Evolutionary conservation across 1,140 invertebrate genomes (phyloP).

Genomic region (Tribolium madens): DNA sequence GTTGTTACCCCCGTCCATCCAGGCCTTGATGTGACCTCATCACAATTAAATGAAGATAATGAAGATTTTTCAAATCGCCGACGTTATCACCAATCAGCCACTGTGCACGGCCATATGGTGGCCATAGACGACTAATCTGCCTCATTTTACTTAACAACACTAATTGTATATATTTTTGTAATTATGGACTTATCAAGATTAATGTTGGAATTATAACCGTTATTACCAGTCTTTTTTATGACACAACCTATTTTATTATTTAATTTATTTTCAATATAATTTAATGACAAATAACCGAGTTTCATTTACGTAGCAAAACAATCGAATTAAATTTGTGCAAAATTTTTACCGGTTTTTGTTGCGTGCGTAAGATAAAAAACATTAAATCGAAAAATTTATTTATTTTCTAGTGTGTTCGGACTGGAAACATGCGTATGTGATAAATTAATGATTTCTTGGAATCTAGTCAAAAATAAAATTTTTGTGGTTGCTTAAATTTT

Average conservation of each 20-base stretch:
- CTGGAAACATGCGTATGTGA: too few relatives aligned
- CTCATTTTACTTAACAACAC: slow-evolving; percentile 29
- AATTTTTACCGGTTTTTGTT: too few relatives aligned
- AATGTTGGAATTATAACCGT: slow-evolving; percentile 15
- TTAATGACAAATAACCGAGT: not conserved
- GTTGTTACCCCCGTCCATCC: slow-evolving; percentile 89
- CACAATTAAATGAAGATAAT: slow-evolving; percentile 94
- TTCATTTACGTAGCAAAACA: too few relatives aligned
- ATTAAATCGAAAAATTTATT: too few relatives aligned
- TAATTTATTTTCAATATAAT: not conserved
- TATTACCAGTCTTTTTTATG: not conserved
- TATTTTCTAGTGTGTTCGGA: too few relatives aligned
- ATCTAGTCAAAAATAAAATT: too few relatives aligned
- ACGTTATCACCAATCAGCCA: slow-evolving; percentile 91
- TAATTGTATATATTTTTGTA: slow-evolving; percentile 50
- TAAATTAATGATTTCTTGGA: too few relatives aligned
- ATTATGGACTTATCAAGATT: slow-evolving; percentile 30
- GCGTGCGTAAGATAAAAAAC: too few relatives aligned
- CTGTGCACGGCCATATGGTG: slow-evolving; percentile 82
- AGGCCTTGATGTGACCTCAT: slow-evolving; percentile 82
- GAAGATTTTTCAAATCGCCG: slow-evolving; percentile 92
- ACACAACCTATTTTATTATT: not conserved
- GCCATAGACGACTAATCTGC: slow-evolving; percentile 68
- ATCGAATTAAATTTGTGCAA: too few relatives aligned
- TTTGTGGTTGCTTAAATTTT: too few relatives aligned